phyloP scores from a whole-genome alignment of 2,888 invertebrate genomes.

The Ophonus ardosiacus region DNA sequence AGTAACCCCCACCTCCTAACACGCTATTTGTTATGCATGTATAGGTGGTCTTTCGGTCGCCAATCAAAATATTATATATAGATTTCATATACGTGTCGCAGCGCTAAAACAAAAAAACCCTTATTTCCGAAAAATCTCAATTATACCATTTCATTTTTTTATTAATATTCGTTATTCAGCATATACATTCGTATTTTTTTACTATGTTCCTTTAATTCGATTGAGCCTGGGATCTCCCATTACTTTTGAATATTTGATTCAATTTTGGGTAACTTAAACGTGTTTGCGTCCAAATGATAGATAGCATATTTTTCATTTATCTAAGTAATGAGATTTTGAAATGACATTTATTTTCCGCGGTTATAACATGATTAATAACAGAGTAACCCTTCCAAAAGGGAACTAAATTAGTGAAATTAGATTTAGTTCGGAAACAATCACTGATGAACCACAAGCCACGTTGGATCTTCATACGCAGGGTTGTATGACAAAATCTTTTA shows the following conservation, averaged over 20 bases:
- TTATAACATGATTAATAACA: constrained; percentile 21
- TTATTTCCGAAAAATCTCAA: too few relatives aligned
- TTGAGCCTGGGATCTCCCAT: too few relatives aligned
- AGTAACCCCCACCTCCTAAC: too few relatives aligned
- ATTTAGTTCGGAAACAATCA: constrained; percentile 41
- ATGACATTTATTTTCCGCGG: constrained; percentile 1
- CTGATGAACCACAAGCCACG: constrained; percentile 33
- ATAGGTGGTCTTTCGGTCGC: too few relatives aligned
- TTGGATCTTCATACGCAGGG: constrained; percentile 6
- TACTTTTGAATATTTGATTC: not conserved
- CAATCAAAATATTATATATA: too few relatives aligned
- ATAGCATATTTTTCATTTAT: not conserved
- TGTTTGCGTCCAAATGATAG: not conserved
- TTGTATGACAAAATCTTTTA: constrained; percentile 21
- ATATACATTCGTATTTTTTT: too few relatives aligned
- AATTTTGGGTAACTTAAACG: not conserved
- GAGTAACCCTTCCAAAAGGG: constrained; percentile 22
- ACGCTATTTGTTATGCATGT: too few relatives aligned
- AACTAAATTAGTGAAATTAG: constrained; percentile 38
- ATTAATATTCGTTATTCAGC: too few relatives aligned
- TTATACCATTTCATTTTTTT: too few relatives aligned
- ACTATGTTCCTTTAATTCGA: too few relatives aligned
- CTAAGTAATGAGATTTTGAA: constrained; percentile 9
- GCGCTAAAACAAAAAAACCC: too few relatives aligned
- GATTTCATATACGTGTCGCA: too few relatives aligned